Percentiles rank a stretch among this genome's conserved stretches.
Evolutionary conservation across 2,113 vertebrate species (phyloP).

Genomic region (Carollia perspicillata): DNA sequence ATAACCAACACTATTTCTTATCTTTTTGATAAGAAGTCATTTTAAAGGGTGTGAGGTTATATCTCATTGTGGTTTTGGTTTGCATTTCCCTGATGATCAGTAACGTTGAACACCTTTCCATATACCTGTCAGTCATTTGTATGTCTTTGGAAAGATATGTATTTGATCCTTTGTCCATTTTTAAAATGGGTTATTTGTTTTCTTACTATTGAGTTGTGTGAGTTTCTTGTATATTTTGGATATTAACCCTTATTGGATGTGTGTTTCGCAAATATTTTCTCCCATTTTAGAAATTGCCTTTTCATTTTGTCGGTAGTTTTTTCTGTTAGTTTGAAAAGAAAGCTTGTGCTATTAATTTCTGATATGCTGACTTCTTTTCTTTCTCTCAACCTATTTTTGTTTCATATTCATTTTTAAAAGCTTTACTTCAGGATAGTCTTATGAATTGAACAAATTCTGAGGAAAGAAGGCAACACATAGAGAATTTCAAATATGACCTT

Average conservation of each 20-base stretch:
- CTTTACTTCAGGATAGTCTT: slow-evolving; percentile 19
- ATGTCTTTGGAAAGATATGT: not conserved
- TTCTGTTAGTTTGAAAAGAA: not conserved
- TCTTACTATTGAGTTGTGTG: not conserved
- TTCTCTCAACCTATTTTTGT: not conserved
- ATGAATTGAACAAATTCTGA: not conserved
- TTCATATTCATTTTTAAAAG: slow-evolving; percentile 3
- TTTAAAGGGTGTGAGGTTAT: not conserved
- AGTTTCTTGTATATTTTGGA: not conserved
- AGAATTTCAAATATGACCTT: not conserved
- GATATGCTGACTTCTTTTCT: not conserved
- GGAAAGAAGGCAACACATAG: not conserved
- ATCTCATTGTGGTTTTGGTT: not conserved
- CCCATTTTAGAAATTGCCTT: not conserved
- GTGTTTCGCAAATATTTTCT: not conserved
- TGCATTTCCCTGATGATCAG: not conserved
- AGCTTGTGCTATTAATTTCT: not conserved
- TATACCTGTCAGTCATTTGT: not conserved
- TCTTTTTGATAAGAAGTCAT: not conserved
- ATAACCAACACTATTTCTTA: not conserved
- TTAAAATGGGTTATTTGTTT: not conserved
- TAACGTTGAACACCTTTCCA: not conserved
- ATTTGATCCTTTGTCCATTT: not conserved
- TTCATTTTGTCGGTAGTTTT: not conserved
- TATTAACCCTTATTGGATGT: not conserved